phyloP scores from a whole-genome alignment of 2,797 vertebrate genomes.

The Champsocephalus gunnari region DNA sequence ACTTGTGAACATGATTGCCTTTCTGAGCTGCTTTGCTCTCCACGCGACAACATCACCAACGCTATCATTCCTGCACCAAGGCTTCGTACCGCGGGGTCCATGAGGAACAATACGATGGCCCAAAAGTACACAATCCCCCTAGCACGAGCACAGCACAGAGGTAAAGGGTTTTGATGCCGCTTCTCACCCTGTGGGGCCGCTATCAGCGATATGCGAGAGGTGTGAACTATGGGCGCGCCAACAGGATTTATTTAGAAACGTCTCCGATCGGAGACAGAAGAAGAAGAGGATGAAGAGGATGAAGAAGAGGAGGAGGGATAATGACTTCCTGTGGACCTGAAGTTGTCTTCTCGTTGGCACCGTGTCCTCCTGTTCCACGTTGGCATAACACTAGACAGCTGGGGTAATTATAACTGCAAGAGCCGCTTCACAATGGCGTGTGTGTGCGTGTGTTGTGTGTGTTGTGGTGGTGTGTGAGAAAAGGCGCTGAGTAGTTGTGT shows the following conservation, averaged over 20 bases:
- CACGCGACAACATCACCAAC: constrained; percentile 35
- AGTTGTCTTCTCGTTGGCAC: constrained; percentile 35
- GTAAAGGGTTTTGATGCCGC: constrained; percentile 38
- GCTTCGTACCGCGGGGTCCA: constrained; percentile 36
- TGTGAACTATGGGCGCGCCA: constrained; percentile 50
- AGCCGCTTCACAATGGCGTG: constrained; percentile 41
- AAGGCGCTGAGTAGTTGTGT: constrained; percentile 56
- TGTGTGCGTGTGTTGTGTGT: constrained; percentile 39
- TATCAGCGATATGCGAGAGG: constrained; percentile 58
- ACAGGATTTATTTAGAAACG: constrained; percentile 67
- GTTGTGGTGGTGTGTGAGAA: constrained; percentile 24
- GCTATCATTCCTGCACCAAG: constrained; percentile 44
- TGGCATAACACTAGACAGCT: constrained; percentile 48
- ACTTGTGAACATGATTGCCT: constrained; percentile 31
- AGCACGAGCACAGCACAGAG: constrained; percentile 18
- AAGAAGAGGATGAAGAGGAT: background rate
- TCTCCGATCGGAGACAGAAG: constrained; percentile 36
- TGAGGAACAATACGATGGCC: constrained; percentile 48
- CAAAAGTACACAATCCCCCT: constrained; percentile 30
- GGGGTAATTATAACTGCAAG: constrained; percentile 62
- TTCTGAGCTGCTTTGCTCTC: constrained; percentile 27
- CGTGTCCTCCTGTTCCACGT: constrained; percentile 33
- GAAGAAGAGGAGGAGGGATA: constrained; percentile 21
- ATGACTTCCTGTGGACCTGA: constrained; percentile 49
- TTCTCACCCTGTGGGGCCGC: constrained; percentile 29